Evolutionary conservation across 2,888 invertebrate species (phyloP), one percentile per base, ranked within the genome.

Genomic region (Unio delphinus): DNA sequence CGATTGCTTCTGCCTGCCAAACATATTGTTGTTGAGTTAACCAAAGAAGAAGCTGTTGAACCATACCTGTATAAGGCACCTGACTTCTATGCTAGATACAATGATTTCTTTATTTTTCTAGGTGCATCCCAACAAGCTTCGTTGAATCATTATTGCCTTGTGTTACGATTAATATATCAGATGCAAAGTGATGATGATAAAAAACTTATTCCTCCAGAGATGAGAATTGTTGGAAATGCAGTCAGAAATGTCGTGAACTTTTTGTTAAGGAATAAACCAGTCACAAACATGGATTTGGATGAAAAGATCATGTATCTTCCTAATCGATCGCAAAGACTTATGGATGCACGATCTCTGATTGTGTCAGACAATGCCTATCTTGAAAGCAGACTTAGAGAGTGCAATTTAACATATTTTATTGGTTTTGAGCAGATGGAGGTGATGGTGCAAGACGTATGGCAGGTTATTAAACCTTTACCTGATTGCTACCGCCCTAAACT

Each of bases 171-270:
- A 45, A 15, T 45, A 8, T 45, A n/a, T 11, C 61, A 68, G n/a
- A 69, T 79, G 28, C 23, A 64, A 5, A 62, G 68, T 17, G 58
- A 64, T 64, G 71, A 67, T 30, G 28, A 23, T 15, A 64, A 69
- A 2, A 61, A 61, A 28, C 61, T 83, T n/a, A 56, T 70, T 55
- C 76, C 79, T 26, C 74, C 79, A 65, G 82, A 82, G 45, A 60
- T 26, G 5, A n/a, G 7, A 11, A 26, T 63, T 30, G 68, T 61
- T 55, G 11, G 8, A 7, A 58, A 59, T 18, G 68, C 68, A 1
- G 11, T 68, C 45, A 17, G 26, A 8, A 54, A 23, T 18, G 7
- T 68, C n/a, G 26, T 68, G 8, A 23, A 18, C 0, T 7, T 7
- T 7, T 26, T 45, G 45, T 45, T 34, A 26, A 26, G 58, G 11